A percentile compares a stretch with the other conserved stretches of the same genome.
Conservation (phyloP, 2,113 vertebrate species). For the Butorides virescens region DNA sequence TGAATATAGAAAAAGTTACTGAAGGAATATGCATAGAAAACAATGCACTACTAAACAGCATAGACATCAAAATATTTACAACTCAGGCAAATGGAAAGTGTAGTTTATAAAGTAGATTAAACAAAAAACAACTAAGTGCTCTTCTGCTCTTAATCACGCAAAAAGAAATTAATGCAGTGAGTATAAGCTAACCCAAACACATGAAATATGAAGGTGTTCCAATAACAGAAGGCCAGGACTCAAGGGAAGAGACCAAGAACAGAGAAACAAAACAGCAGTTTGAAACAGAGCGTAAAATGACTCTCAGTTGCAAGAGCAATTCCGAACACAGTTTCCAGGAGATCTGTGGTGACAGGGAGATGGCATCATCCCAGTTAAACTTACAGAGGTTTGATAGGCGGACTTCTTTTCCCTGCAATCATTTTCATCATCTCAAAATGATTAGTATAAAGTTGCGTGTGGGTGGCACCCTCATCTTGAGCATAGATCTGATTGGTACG, state of each 20-base stretch:
- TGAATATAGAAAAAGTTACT: not conserved
- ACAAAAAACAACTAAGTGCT: not conserved
- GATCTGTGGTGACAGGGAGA: not conserved
- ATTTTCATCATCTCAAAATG: constrained; percentile 93
- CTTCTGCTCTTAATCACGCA: not conserved
- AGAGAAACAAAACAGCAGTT: not conserved
- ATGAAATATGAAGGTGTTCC: not conserved
- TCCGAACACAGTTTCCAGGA: not conserved
- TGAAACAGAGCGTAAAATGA: not conserved
- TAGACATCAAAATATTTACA: not conserved
- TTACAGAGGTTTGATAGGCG: constrained; percentile 90
- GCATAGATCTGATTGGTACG: constrained; percentile 92
- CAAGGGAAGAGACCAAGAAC: not conserved
- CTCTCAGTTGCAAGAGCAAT: not conserved
- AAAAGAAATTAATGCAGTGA: not conserved
- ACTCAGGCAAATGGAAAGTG: not conserved
- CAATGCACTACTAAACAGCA: not conserved
- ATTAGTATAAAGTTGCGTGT: constrained; percentile 89
- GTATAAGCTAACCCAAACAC: not conserved
- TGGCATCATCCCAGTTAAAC: not conserved
- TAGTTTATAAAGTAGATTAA: not conserved
- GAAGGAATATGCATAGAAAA: not conserved
- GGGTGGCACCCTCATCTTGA: constrained; percentile 89
- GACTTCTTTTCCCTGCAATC: constrained; percentile 91
- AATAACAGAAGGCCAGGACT: not conserved